Evolutionary conservation across 2,888 invertebrate genomes (phyloP).

Genomic region (Vandiemenella viatica): DNA sequence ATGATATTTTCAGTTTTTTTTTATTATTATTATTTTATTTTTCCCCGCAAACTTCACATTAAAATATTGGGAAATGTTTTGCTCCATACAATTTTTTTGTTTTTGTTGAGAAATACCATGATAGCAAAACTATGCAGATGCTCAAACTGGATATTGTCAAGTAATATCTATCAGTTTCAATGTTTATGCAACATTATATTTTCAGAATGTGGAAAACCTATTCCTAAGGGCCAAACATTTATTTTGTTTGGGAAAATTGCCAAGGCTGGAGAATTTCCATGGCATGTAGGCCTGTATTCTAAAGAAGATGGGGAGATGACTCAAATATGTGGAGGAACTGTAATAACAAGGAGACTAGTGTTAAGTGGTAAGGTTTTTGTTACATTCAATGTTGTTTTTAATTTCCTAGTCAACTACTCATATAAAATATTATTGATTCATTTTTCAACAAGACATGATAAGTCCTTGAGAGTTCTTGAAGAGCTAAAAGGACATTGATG

Average conservation of each 20-base stretch:
- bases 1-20: too few relatives aligned
- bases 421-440: background rate
- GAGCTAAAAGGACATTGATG: too few relatives aligned
- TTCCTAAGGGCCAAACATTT: constrained; percentile 19
- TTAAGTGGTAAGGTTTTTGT: constrained; percentile 18
- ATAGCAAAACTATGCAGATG: too few relatives aligned
- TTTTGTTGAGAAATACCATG: too few relatives aligned
- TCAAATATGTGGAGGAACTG: constrained; percentile 21
- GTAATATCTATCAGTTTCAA: too few relatives aligned
- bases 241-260: constrained; percentile 20
- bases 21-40: too few relatives aligned
- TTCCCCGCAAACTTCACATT: too few relatives aligned
- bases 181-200: too few relatives aligned
- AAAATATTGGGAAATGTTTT: too few relatives aligned
- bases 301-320: constrained; percentile 6
- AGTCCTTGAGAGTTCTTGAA: background rate
- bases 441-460: background rate
- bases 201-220: constrained; percentile 20
- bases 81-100: too few relatives aligned
- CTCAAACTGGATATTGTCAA: too few relatives aligned
- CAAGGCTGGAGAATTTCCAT: constrained; percentile 21
- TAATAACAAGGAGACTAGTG: constrained; percentile 20
- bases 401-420: too few relatives aligned
- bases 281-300: constrained; percentile 21
- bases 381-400: background rate